Base-by-base conservation (phyloP, 2,113 vertebrate species). In the Hydrolagus affinis region DNA sequence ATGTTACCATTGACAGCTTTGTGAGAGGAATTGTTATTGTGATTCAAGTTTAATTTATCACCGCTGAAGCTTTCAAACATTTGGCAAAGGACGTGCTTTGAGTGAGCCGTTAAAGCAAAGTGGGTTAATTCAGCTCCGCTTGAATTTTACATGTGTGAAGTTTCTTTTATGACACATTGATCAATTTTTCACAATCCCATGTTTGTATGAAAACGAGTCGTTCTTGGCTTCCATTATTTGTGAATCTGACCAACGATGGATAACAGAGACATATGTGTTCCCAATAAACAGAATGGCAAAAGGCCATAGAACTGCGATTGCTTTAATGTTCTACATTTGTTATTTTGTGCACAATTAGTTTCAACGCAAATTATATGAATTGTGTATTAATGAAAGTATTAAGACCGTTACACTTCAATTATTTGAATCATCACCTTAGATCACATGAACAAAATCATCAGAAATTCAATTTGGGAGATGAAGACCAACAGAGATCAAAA, bases 241-340 rank as follows among this genome's bases (percentile, higher is more conserved):
- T 60, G 28, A 80, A 80, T 11, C 77, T 80, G 77, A 80, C 62
- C 64, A 60, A 25, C 30, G 59, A 8, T 6, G 77, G 60, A 12
- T 80, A 25, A 80, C n/a, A 11, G 12, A 60, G 62, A 8, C 77
- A 80, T 80, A 80, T 80, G 77, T 25, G n/a, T 80, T 80, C 60
- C 10, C 19, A 30, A 80, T 57, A 80, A 64, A 30, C 77, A 80
- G 77, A 80, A 62, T n/a, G 77, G 7, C 25, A 64, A 64, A 80
- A 28, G 30, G n/a, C 64, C 77, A 80, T 25, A 62, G 59, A 15
- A 64, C 4, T 80, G 15, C 11, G 25, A 80, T 60, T 14, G 12
- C 11, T 59, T 28, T 60, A 80, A 80, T 64, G 23, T 21, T 30
- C 1, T 44, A 25, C 59, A 80, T 17, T 28, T 64, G 59, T 25